Evolutionary conservation across 2,797 vertebrate species (phyloP).

Genomic region (Parambassis ranga): DNA sequence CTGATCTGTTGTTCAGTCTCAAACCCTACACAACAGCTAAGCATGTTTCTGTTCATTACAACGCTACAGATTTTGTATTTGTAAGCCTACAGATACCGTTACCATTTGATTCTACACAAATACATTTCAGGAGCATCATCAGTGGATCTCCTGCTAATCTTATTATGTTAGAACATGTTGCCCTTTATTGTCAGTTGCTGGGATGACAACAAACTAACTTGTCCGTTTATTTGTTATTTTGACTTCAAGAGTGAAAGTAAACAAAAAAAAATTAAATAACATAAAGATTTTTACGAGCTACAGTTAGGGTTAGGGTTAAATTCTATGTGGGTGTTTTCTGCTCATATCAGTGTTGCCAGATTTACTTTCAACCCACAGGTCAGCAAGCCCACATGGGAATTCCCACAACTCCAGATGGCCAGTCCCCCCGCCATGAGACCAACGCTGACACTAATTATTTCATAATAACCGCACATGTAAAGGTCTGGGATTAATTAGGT

Average conservation of each 20-base stretch:
- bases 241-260: not conserved
- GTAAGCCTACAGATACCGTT: no score
- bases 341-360: constrained; percentile 16
- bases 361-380: not conserved
- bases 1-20: not conserved
- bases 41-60: not conserved
- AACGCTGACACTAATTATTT: not conserved
- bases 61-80: no score
- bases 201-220: no score
- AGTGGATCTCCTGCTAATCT: no score
- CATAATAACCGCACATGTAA: not conserved
- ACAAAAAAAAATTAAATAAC: no score
- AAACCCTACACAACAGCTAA: not conserved
- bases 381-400: constrained; percentile 6
- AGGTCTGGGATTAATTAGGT: not conserved
- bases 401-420: constrained; percentile 16
- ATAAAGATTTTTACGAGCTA: no score
- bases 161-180: no score
- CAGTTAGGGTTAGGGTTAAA: no score
- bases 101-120: no score
- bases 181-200: no score
- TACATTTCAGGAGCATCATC: no score
- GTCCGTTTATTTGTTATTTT: not conserved
- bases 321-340: no score
- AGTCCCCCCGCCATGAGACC: not conserved